These are phyloP conservation scores for Cacoxenus indagator DNA, from an alignment of 2,888 invertebrate genomes.

Conservation along the genomic window DNA sequence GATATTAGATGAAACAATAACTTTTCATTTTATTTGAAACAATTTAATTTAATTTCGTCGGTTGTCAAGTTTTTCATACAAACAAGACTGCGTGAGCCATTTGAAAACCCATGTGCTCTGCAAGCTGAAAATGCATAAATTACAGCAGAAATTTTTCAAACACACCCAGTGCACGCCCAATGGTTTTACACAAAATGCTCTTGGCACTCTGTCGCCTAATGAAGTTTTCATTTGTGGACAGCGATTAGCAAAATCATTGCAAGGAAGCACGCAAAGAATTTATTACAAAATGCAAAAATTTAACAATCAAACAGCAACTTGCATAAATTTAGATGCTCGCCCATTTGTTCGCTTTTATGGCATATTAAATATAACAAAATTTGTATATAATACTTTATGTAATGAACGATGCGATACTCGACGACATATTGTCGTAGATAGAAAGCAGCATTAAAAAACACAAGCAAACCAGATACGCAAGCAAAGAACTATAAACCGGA, in stretches of 20 bases:
- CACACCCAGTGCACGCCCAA: too few species aligned
- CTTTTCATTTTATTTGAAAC: too few species aligned
- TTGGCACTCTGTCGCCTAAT: too few species aligned
- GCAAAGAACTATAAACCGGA: neutral
- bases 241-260: neutral
- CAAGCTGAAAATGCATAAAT: too few species aligned
- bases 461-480: neutral
- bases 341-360: neutral
- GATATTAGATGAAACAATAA: too few species aligned
- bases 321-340: neutral
- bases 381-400: neutral
- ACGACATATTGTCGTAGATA: neutral
- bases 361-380: neutral
- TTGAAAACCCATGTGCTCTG: too few species aligned
- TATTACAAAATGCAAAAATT: too few species aligned
- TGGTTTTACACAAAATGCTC: too few species aligned
- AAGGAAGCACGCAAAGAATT: neutral
- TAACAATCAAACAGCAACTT: neutral
- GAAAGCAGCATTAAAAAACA: neutral
- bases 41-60: too few species aligned
- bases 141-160: too few species aligned
- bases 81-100: too few species aligned
- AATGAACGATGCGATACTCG: neutral
- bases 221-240: neutral
- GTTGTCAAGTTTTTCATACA: too few species aligned